Base-by-base conservation (phyloP, 1,140 invertebrate species). In the Marisa cornuarietis region DNA sequence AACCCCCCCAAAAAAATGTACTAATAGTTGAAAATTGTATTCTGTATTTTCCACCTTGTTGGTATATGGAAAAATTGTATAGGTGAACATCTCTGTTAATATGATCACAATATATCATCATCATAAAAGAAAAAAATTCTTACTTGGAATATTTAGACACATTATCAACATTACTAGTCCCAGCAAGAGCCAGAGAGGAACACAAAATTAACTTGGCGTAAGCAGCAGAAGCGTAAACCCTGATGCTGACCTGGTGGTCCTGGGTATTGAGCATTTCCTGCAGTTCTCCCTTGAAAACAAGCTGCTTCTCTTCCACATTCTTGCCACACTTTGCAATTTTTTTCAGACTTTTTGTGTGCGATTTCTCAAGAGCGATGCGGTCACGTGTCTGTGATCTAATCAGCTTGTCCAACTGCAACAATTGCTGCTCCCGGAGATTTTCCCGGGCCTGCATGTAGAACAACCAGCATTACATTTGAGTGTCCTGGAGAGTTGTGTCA, bases 251-350 rank as follows among this genome's bases (percentile, higher is more conserved):
- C 79, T 90, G 84, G 31, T 89, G 86, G 73, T 89, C 85, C 52
- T 87, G 86, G 24, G 85, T 83, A 58, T 86, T 83, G 4, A 87
- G 76, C 31, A 91, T 62, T 63, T 71, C 75, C 71, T 81, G 83
- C 76, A 83, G 68, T 65, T 91, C 89, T 61, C 87, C 86, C 71
- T 88, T 78, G 71, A 80, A 87, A 74, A 88, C 83, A 31, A 82
- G 78, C 81, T 87, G 84, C 1, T 85, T 76, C 49, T 85, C 83
- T 54, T 85, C 83, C 16, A 81, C 79, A 42, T 86, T 82, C 14
- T 85, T 81, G 8, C 83, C 82, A 24, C 78, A 74, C 80, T 85
- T 88, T 69, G 77, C 76, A 31, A 83, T 84, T 71, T 87, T 86
- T 83, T 88, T 88, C 66, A 87, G 62, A 13, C 81, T 61, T 78